These are phyloP conservation scores for Eptesicus fuscus DNA, from an alignment of 2,113 vertebrate genomes.

Conservation along the genomic window DNA sequence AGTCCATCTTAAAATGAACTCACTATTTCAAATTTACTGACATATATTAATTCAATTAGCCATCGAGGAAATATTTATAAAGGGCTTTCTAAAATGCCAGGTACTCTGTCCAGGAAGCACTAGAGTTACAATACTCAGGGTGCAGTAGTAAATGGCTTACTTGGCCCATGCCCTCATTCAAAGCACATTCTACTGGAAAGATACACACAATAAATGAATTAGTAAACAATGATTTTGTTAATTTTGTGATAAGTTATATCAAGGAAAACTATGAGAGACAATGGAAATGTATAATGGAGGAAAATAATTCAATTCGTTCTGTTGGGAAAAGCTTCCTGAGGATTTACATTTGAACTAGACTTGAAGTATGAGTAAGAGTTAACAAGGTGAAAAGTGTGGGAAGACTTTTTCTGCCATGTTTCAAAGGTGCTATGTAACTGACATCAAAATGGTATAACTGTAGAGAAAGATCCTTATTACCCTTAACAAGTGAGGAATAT, in stretches of 20 bases:
- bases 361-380: neutral
- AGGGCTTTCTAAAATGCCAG: neutral
- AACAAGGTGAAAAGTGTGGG: neutral
- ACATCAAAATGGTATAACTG: neutral
- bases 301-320: neutral
- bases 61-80: neutral
- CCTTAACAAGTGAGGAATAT: neutral
- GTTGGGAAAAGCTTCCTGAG: neutral
- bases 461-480: neutral
- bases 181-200: neutral
- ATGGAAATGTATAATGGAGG: neutral
- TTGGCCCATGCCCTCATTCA: neutral
- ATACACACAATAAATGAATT: neutral
- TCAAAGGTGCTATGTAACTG: neutral
- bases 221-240: neutral
- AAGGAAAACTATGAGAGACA: neutral
- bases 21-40: neutral
- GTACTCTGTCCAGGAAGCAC: neutral
- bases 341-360: neutral
- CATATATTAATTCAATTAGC: neutral
- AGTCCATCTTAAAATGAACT: neutral
- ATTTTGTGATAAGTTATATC: neutral
- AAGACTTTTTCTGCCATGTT: neutral
- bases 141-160: neutral
- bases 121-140: neutral